Percentiles rank a stretch among this genome's conserved stretches.
phyloP scores from a whole-genome alignment of 2,797 vertebrate genomes.

The Crocidura indochinensis region DNA sequence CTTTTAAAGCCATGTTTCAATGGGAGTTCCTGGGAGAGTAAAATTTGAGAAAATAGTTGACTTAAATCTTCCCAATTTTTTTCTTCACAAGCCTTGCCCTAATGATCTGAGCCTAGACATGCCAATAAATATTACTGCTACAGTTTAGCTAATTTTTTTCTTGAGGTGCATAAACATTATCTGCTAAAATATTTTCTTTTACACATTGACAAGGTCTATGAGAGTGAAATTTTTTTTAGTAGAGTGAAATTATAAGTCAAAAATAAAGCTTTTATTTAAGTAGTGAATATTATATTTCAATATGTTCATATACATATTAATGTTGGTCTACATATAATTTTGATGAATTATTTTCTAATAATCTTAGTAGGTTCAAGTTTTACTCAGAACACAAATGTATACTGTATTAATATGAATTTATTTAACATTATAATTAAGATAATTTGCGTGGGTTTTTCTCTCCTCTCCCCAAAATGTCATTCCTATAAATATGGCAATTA shows the following conservation, averaged over 20 bases:
- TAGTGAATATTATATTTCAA: not conserved
- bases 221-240: not conserved
- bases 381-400: not conserved
- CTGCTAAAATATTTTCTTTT: too few species aligned
- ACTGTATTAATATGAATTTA: not conserved
- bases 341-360: not conserved
- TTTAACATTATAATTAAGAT: conserved; percentile 1
- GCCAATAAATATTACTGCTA: not conserved
- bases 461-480: not conserved
- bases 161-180: not conserved
- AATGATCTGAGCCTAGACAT: not conserved
- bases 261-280: too few species aligned
- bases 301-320: not conserved
- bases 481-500: not conserved
- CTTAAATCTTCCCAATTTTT: conserved; percentile 37
- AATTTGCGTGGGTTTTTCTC: not conserved
- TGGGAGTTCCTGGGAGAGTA: not conserved
- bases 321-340: not conserved
- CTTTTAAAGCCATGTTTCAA: conserved; percentile 67
- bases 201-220: not conserved
- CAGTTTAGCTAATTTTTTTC: conserved; percentile 25
- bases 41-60: conserved; percentile 41
- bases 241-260: not conserved
- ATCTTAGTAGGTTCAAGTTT: not conserved
- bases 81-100: not conserved